Percentiles rank a stretch among this genome's conserved stretches.
Evolutionary conservation across 2,797 vertebrate species (phyloP).

Genomic region (Fistularia commersonii): DNA sequence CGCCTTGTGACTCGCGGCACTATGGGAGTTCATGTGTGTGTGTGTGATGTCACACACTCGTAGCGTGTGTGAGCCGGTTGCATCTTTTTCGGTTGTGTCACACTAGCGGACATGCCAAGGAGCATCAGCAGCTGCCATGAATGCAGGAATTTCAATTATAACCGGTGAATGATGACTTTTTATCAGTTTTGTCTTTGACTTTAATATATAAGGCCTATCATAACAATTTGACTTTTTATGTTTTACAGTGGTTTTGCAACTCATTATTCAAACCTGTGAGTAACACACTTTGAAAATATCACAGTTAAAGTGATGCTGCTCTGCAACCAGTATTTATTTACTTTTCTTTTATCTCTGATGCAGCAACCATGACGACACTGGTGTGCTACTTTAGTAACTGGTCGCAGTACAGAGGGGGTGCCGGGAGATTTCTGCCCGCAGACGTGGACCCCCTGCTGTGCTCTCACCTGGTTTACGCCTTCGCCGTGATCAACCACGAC

Average conservation of each 20-base stretch:
- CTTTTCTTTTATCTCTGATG: not conserved
- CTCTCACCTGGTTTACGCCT: conserved; percentile 79
- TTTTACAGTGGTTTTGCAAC: conserved; percentile 30
- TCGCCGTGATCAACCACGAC: conserved; percentile 62
- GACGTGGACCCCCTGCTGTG: conserved; percentile 76
- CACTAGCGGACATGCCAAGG: not conserved
- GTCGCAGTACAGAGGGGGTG: conserved; percentile 65
- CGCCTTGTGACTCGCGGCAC: no score
- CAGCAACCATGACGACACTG: conserved; percentile 72
- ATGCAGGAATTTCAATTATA: conserved; percentile 3
- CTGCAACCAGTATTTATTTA: not conserved
- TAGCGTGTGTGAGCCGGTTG: no score
- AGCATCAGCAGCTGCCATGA: conserved; percentile 24
- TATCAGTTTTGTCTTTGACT: not conserved
- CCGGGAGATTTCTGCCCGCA: conserved; percentile 57
- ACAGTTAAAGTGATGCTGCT: no score
- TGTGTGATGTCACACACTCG: no score
- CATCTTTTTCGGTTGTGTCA: no score
- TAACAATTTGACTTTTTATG: conserved; percentile 2
- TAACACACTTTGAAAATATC: not conserved
- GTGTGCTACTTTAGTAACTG: conserved; percentile 79
- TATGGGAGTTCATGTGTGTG: no score
- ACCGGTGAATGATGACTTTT: conserved; percentile 20
- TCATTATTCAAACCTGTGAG: conserved; percentile 55
- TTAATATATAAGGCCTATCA: not conserved